These are phyloP conservation scores for Pogoniulus pusillus DNA, from an alignment of 2,797 vertebrate genomes.

Conservation along the genomic window DNA sequence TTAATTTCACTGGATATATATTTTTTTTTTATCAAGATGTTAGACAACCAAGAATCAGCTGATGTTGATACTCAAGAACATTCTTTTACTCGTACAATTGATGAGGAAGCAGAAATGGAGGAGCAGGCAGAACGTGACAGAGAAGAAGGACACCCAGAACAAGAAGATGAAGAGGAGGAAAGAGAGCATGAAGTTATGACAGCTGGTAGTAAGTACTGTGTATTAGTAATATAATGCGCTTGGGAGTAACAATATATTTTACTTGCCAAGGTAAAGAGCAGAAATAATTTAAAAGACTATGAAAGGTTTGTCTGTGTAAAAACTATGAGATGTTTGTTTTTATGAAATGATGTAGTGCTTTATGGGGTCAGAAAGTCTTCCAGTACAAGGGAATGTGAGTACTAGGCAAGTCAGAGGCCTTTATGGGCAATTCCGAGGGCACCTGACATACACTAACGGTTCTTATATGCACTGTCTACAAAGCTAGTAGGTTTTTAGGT, in stretches of 20 bases:
- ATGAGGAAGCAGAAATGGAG: conserved; percentile 96
- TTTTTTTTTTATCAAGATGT: conserved; percentile 77
- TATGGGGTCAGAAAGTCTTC: background rate
- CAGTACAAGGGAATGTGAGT: background rate
- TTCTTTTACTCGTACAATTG: conserved; percentile 94
- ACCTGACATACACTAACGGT: background rate
- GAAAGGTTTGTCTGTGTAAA: background rate
- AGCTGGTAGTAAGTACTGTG: conserved; percentile 90
- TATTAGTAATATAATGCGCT: background rate
- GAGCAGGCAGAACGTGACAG: conserved; percentile 91
- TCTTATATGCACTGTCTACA: background rate
- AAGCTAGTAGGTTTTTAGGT: background rate
- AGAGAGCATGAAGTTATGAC: conserved; percentile 97
- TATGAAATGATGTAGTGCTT: background rate
- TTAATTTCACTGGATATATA: background rate
- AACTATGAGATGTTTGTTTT: background rate
- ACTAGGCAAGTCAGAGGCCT: background rate
- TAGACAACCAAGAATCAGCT: conserved; percentile 91
- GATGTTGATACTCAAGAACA: conserved; percentile 92
- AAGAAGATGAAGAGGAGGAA: conserved; percentile 95
- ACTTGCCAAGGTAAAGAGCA: background rate
- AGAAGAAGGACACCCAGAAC: conserved; percentile 92
- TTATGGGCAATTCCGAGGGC: background rate
- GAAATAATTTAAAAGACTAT: background rate
- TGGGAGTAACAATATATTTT: background rate